phyloP scores from a whole-genome alignment of 2,113 vertebrate genomes.

The Paradoxurus hermaphroditus region DNA sequence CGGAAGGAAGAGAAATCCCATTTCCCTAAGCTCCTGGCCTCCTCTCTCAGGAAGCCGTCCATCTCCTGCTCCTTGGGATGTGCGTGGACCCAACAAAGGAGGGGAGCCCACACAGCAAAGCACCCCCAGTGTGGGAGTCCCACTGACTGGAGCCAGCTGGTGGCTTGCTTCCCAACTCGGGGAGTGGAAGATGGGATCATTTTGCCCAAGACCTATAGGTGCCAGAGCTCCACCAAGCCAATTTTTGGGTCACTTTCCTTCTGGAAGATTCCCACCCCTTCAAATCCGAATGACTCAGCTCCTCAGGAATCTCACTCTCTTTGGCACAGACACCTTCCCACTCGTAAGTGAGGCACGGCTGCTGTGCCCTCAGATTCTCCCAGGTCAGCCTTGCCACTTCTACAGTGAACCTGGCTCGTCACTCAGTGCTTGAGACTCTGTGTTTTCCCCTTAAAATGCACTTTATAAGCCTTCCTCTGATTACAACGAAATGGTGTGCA shows the following conservation, averaged over 20 bases:
- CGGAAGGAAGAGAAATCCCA: background rate
- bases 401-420: background rate
- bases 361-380: background rate
- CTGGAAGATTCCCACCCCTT: background rate
- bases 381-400: background rate
- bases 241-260: background rate
- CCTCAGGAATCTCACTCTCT: background rate
- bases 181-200: too few species aligned
- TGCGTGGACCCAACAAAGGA: background rate
- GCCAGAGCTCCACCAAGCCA: background rate
- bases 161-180: background rate
- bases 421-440: background rate
- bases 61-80: background rate
- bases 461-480: background rate
- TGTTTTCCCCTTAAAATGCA: background rate
- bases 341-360: rapidly evolving
- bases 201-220: background rate
- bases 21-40: constrained; percentile 57
- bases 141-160: background rate
- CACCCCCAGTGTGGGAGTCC: rapidly evolving
- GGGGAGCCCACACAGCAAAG: background rate
- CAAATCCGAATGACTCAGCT: background rate
- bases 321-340: background rate
- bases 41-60: constrained; percentile 27
- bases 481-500: background rate